Conservation (phyloP, 2,888 invertebrate genomes). For the Campoletis raptor region DNA sequence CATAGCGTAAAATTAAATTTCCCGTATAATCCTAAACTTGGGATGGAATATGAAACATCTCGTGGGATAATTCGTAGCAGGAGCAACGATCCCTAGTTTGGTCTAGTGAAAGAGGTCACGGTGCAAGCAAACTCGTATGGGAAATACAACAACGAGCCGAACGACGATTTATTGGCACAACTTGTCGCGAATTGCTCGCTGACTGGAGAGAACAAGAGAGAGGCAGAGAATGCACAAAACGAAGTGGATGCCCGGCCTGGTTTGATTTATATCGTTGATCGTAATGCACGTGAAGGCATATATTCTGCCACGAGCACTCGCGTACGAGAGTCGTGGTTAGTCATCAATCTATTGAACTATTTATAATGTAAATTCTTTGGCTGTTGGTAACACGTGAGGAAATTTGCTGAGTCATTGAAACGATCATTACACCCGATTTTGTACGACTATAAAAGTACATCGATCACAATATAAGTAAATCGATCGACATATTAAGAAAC, state of each 20-base stretch:
- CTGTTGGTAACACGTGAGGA: slow-evolving; percentile 31
- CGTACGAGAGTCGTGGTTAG: slow-evolving; percentile 50
- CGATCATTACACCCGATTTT: slow-evolving; percentile 31
- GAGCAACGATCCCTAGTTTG: slow-evolving; percentile 34
- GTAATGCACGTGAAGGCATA: slow-evolving; percentile 51
- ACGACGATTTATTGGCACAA: slow-evolving; percentile 76
- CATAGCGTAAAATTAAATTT: not conserved
- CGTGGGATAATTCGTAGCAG: slow-evolving; percentile 36
- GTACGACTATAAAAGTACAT: not conserved
- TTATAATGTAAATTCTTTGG: slow-evolving; percentile 62
- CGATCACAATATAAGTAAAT: slow-evolving; percentile 14
- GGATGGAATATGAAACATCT: not conserved
- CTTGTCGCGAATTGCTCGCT: slow-evolving; percentile 75
- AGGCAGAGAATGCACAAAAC: slow-evolving; percentile 43
- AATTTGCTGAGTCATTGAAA: slow-evolving; percentile 58
- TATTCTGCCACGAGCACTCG: slow-evolving; percentile 27
- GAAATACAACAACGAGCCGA: slow-evolving; percentile 69
- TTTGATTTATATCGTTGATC: slow-evolving; percentile 68
- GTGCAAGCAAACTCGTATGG: slow-evolving; percentile 62
- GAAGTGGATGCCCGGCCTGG: slow-evolving; percentile 66
- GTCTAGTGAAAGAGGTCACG: slow-evolving; percentile 54
- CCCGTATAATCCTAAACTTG: not conserved
- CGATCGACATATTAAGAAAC: not conserved
- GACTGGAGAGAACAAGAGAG: slow-evolving; percentile 58
- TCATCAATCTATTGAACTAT: slow-evolving; percentile 65